Base-by-base conservation (phyloP, 2,113 vertebrate species). In the Mormoops blainvillei region DNA sequence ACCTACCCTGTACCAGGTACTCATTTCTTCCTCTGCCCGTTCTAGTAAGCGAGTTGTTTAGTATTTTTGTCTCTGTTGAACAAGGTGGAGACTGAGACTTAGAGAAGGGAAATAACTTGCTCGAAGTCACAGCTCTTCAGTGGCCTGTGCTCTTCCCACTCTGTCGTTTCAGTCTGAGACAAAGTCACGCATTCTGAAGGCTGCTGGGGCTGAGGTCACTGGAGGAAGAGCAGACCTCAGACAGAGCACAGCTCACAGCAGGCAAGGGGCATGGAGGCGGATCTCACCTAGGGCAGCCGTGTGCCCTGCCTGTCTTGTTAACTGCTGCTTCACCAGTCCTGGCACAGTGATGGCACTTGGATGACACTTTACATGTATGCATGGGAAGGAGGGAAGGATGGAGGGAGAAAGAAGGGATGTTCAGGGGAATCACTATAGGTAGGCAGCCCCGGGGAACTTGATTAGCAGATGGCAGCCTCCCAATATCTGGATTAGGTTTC, bases 241-340 rank as follows among this genome's bases (percentile, higher is more conserved):
- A 31, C 5, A 11, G 56, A 68, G 4, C 10, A n/a, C 7, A 50
- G n/a, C 24, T 11, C 13, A 14, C 0, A 18, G 38, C 19, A 41
- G 41, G 15, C 26, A 1, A 83, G 50, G 1, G 7, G 4, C 63
- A 6, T 5, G 15, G 61, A 56, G 38, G 22, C 10, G 4, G 16
- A 5, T 38, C 5, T 86, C 28, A 9, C 7, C 4, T 0, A 2
- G 1, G 12, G 7, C 20, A 67, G n/a, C 36, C 1, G 2, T 4
- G 20, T 20, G 6, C 16, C 20, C 36, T 83, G 8, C 48, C 26
- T 77, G 9, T 54, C 1, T 36, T 68, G 12, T 9, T 67, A 48
- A 26, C 28, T 52, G 20, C 3, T 11, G 1, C 1, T 5, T 54
- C 28, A 7, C 26, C 11, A 5, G 31, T 36, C 71, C 54, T 20